Conservation (phyloP, 35 echinoderm and acorn worm genomes). For the Apostichopus japonicus region DNA sequence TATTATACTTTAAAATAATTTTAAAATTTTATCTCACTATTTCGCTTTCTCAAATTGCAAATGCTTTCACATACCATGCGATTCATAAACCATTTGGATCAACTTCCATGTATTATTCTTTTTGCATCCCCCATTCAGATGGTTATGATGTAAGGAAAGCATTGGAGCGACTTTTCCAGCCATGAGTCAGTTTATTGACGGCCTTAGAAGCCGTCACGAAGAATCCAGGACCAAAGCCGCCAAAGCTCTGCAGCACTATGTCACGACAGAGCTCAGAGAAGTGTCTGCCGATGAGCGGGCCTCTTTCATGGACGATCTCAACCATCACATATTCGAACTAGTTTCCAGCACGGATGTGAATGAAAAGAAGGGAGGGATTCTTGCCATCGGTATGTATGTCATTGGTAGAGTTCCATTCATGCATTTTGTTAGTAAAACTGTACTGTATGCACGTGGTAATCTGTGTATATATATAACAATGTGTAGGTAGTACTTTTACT, state of each 20-base stretch:
- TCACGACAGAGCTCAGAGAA: constrained; percentile 94
- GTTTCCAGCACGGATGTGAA: constrained; percentile 97
- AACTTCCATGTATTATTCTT: not conserved
- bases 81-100: no score
- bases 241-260: constrained; percentile 94
- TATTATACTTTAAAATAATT: no score
- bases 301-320: constrained; percentile 90
- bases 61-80: no score
- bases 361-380: constrained; percentile 97
- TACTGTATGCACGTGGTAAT: no score
- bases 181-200: constrained; percentile 88
- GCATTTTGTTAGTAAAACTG: no score
- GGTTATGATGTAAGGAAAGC: not conserved
- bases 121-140: not conserved
- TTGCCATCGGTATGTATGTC: constrained; percentile 82
- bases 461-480: no score
- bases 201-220: constrained; percentile 90
- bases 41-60: not conserved
- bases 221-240: constrained; percentile 87
- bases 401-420: not conserved
- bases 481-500: no score
- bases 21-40: not conserved
- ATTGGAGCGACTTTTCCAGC: not conserved
- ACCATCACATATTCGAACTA: constrained; percentile 95
- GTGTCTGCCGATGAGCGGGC: constrained; percentile 93